Base-by-base conservation (phyloP, 35 echinoderm and acorn worm genomes). In the Patiria miniata region DNA sequence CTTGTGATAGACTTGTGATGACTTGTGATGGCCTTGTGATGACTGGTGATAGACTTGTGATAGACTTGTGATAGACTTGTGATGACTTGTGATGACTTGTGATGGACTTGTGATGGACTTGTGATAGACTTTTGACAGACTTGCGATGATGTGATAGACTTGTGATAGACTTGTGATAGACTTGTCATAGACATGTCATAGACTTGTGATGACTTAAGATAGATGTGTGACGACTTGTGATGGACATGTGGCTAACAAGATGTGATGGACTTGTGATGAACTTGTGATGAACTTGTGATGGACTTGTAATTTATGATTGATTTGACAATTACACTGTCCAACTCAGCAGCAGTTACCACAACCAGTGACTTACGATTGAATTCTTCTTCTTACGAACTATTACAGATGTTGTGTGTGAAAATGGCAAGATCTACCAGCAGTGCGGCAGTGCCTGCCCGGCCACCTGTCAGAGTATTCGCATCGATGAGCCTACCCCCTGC, bases 371-470 rank as follows among this genome's bases (percentile, higher is more conserved):
- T 47, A 12, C 12, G 42, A 47, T 47, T 4, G 42, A 6, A 4
- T 32, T 1, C 34, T 73, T 26, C 34, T 73, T 14, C 6, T 73
- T 22, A 32, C 34, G 4, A 32, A 30, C 14, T 14, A 14, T 22
- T 23, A 2, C 65, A 73, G 65, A 73, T 73, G 65, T 73, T 14
- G 65, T 32, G 26, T 73, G 65, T 9, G 34, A 7, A 73, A 34
- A 73, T 10, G 65, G 65, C 18, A 73, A 73, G 26, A 30, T 73
- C 65, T 73, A 73, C 65, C 21, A 73, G 65, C 26, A 73, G 34
- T 73, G 65, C 34, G 65, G 65, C 26, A 73, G 26, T 32, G 65
- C 65, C 1, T 73, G 65, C 65, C 65, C 65, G 2, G 34, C 14
- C 19, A 73, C 65, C 1, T 73, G 65, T 30, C 26, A 73, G 26